Evolutionary conservation across 2,888 invertebrate species (phyloP).

Genomic region (Drosophila robusta): DNA sequence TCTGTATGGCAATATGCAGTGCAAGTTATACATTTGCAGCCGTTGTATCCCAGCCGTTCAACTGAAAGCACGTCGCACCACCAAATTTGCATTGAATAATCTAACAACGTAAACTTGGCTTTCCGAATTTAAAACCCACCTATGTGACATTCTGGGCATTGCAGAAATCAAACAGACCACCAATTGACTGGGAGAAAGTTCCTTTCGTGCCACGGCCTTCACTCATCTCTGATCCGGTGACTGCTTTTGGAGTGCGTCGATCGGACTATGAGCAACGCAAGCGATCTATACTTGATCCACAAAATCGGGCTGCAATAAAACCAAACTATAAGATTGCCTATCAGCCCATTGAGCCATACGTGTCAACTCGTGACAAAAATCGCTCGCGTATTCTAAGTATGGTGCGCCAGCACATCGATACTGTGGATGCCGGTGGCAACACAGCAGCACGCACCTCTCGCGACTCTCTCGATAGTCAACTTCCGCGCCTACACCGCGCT

Average conservation of each 20-base stretch:
- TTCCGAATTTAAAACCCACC: constrained; percentile 58
- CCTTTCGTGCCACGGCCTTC: constrained; percentile 94
- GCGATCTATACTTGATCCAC: constrained; percentile 86
- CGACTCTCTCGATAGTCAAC: constrained; percentile 88
- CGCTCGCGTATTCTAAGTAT: constrained; percentile 88
- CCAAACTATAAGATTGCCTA: constrained; percentile 87
- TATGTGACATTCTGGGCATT: constrained; percentile 82
- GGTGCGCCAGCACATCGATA: constrained; percentile 87
- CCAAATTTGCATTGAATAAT: constrained; percentile 24
- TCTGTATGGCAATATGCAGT: constrained; percentile 20
- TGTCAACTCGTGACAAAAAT: constrained; percentile 89
- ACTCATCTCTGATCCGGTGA: constrained; percentile 93
- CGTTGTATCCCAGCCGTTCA: constrained; percentile 51
- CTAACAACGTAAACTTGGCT: constrained; percentile 52
- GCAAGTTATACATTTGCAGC: constrained; percentile 17
- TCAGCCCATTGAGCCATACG: constrained; percentile 88
- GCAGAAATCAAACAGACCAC: constrained; percentile 85
- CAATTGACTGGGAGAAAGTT: constrained; percentile 95
- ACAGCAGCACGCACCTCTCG: constrained; percentile 87
- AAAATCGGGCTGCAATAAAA: constrained; percentile 88
- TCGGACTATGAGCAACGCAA: constrained; percentile 80
- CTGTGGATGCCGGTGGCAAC: constrained; percentile 87
- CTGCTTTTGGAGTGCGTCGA: constrained; percentile 91
- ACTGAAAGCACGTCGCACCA: constrained; percentile 33
- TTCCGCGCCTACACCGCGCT: constrained; percentile 87